Evolutionary conservation across 2,797 vertebrate species (phyloP).

Genomic region (Macroramphosus scolopax): DNA sequence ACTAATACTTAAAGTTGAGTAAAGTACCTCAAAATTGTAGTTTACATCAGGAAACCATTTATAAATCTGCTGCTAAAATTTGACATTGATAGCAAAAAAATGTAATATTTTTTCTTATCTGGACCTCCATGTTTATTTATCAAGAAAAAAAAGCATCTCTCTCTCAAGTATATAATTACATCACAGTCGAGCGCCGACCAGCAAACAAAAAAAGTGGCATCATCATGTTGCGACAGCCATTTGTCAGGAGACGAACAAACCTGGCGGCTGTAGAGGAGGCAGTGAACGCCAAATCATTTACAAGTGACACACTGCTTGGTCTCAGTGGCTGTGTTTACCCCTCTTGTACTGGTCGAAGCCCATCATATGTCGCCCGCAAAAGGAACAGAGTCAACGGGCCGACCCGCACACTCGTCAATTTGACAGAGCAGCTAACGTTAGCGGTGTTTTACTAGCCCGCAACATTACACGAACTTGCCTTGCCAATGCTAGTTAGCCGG

Average conservation of each 20-base stretch:
- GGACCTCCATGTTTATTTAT: too few species aligned
- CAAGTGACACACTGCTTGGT: conserved; percentile 15
- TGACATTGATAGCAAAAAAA: too few species aligned
- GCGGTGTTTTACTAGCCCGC: conserved; percentile 58
- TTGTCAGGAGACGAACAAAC: conserved; percentile 65
- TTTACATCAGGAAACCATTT: too few species aligned
- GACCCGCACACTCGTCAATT: conserved; percentile 36
- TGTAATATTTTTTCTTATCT: too few species aligned
- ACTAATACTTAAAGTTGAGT: too few species aligned
- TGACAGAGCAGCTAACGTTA: conserved; percentile 50
- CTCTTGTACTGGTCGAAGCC: conserved; percentile 12
- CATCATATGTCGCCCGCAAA: conserved; percentile 6
- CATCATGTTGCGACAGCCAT: conserved; percentile 65
- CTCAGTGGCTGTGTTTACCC: conserved; percentile 29
- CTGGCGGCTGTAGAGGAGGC: conserved; percentile 52
- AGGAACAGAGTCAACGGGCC: conserved; percentile 23
- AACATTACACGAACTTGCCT: conserved; percentile 47
- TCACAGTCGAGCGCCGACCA: conserved; percentile 57
- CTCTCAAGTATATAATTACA: conserved; percentile 4
- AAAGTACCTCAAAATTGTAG: too few species aligned
- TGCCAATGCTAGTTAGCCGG: conserved; percentile 61
- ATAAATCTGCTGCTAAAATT: too few species aligned
- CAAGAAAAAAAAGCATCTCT: too few species aligned
- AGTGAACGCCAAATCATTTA: conserved; percentile 34
- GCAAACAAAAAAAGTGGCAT: conserved; percentile 52